phyloP scores from a whole-genome alignment of 2,888 invertebrate genomes.

The Diarsia mendica region DNA sequence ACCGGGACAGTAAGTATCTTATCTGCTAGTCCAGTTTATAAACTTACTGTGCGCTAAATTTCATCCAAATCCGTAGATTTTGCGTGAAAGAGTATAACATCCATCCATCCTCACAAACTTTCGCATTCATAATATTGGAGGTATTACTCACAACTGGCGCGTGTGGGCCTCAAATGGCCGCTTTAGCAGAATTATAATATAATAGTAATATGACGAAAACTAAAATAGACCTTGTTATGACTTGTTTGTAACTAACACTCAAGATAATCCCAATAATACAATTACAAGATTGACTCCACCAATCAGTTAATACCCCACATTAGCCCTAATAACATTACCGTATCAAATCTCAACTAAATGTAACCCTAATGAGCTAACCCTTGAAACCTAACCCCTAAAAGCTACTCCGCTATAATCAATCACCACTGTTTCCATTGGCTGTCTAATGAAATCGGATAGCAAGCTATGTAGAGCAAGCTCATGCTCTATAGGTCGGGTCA shows the following conservation, averaged over 20 bases:
- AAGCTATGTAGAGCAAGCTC: constrained; percentile 7
- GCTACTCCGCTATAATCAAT: constrained; percentile 44
- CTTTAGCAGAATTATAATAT: too few relatives aligned
- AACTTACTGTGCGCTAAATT: too few relatives aligned
- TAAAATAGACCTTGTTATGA: background rate
- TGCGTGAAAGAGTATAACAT: too few relatives aligned
- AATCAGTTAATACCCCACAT: background rate
- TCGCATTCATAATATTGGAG: too few relatives aligned
- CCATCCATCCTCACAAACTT: too few relatives aligned
- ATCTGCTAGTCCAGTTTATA: too few relatives aligned
- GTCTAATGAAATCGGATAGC: constrained; percentile 55
- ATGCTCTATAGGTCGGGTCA: constrained; percentile 42
- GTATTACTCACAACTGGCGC: too few relatives aligned
- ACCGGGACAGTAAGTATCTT: too few relatives aligned
- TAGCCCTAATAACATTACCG: constrained; percentile 1
- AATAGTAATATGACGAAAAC: too few relatives aligned
- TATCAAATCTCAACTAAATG: constrained; percentile 10
- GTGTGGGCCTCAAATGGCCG: too few relatives aligned
- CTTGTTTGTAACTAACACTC: background rate
- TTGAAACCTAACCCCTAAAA: constrained; percentile 13
- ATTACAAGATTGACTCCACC: background rate
- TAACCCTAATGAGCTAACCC: constrained; percentile 26
- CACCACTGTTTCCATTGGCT: constrained; percentile 23
- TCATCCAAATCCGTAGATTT: too few relatives aligned
- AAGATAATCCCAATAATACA: background rate